These are phyloP conservation scores for Thaumatotibia leucotreta DNA, from an alignment of 1,140 invertebrate genomes.

Conservation along the genomic window DNA sequence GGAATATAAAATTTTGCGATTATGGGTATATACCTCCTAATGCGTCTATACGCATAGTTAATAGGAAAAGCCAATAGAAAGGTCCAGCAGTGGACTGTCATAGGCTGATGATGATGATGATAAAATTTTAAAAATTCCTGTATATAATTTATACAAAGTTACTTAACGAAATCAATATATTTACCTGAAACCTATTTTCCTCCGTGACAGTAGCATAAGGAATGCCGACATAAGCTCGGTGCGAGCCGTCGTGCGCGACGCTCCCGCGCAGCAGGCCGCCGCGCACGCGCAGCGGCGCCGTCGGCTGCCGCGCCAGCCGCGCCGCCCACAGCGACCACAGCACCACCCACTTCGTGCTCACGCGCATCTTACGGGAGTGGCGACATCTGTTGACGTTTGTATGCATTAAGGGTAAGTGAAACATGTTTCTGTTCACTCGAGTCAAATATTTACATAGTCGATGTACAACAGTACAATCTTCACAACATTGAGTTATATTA, in stretches of 20 bases:
- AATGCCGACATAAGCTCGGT: not conserved
- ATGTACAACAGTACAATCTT: no score
- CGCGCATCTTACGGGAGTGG: not conserved
- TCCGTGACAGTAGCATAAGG: not conserved
- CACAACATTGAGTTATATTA: no score
- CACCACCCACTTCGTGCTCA: slow-evolving; percentile 1
- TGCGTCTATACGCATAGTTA: no score
- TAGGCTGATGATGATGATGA: no score
- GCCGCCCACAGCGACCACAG: slow-evolving; percentile 6
- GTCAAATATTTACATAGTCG: no score
- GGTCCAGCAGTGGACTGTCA: not conserved
- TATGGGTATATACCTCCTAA: no score
- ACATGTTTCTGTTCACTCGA: no score
- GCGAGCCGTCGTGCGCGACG: not conserved
- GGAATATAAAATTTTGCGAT: no score
- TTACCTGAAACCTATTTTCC: not conserved
- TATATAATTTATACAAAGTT: not conserved
- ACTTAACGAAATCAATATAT: not conserved
- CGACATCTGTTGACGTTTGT: not conserved
- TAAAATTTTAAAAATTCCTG: no score
- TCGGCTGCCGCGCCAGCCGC: slow-evolving; percentile 11
- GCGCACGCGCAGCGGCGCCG: slow-evolving; percentile 1
- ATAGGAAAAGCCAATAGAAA: no score
- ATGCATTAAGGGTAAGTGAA: no score
- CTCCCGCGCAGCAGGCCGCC: slow-evolving; percentile 10